Conservation (phyloP, 2,888 invertebrate species). For the Acrobasis suavella region DNA sequence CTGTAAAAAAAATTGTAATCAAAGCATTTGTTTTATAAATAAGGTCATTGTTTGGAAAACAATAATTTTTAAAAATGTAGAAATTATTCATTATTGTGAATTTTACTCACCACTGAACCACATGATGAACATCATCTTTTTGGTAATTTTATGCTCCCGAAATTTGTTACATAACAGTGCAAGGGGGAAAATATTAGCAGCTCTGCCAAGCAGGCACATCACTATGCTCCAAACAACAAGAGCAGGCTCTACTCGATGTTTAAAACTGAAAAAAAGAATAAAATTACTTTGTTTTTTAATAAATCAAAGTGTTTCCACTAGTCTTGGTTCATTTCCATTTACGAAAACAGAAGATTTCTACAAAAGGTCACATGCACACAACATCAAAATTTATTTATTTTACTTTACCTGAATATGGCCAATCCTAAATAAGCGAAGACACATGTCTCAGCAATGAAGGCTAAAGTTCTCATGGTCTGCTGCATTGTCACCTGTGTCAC, state of each 20-base stretch:
- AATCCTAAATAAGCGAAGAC: conserved; percentile 99
- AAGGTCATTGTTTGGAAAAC: no score
- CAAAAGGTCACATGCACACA: neutral
- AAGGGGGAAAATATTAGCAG: conserved; percentile 98
- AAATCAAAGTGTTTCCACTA: no score
- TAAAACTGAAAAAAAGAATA: conserved; percentile 88
- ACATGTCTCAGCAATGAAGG: conserved; percentile 99
- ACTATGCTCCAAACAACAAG: conserved; percentile 97
- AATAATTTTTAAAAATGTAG: no score
- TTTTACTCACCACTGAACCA: conserved; percentile 93
- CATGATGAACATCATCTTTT: conserved; percentile 99
- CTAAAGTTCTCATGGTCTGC: conserved; percentile 97
- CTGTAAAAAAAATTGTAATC: conserved; percentile 57
- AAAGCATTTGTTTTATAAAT: no score
- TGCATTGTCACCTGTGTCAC: conserved; percentile 99
- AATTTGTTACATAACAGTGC: conserved; percentile 97
- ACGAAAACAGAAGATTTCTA: neutral
- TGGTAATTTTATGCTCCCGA: conserved; percentile 98
- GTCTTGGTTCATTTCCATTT: neutral
- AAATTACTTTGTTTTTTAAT: neutral
- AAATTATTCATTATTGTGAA: no score
- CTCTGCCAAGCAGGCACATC: conserved; percentile 95
- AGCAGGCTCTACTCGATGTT: conserved; percentile 95
- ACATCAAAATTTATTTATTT: neutral
- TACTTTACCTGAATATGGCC: conserved; percentile 85